Base-by-base conservation (phyloP, 2,113 vertebrate species). In the Erythrocercus mccallii region DNA sequence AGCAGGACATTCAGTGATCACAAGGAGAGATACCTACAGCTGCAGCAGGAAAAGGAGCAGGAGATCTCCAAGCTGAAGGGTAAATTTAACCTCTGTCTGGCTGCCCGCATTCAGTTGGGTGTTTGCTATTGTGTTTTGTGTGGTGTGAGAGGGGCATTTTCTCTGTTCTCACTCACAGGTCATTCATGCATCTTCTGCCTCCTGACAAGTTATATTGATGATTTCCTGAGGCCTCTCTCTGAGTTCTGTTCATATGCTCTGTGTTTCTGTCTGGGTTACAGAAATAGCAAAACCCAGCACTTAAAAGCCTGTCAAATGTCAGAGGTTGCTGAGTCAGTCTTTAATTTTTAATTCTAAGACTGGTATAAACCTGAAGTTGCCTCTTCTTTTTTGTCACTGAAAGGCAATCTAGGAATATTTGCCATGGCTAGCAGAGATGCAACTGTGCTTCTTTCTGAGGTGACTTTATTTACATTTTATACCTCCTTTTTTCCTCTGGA, bases 11-110 rank as follows among this genome's bases (percentile, higher is more conserved):
- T 99, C 91, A 98, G 96, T 12, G 98, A 99, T 77, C 99, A 99
- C 96, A 99, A 98, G 92, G 98, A 99, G 64, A 96, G 97, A 61
- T 99, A 98, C 17, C 53, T 98, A 4, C 97, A 98, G 73, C 97
- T 99, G 45, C 99, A 99, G 96, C 98, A 99, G 92, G 91, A 96
- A 60, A 99, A 99, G 82, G 99, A 99, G 25, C 88, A 97, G 85
- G 99, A 99, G 66, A 95, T 99, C 69, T 98, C 98, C 6, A 99
- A 99, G 62, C 97, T 99, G 30, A 99, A 99, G 98, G 99, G 99
- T 99, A 97, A 66, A 38, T 60, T 11, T 23, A 35, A 64, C n/a
- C 50, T 81, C 25, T 48, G 28, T 48, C 33, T 72, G 70, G 14
- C 73, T 81, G 62, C 54, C 70, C 23, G 3, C 23, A 1, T 58